Conservation (phyloP, 2,888 invertebrate species). For the Pseudeuparius sepicola region DNA sequence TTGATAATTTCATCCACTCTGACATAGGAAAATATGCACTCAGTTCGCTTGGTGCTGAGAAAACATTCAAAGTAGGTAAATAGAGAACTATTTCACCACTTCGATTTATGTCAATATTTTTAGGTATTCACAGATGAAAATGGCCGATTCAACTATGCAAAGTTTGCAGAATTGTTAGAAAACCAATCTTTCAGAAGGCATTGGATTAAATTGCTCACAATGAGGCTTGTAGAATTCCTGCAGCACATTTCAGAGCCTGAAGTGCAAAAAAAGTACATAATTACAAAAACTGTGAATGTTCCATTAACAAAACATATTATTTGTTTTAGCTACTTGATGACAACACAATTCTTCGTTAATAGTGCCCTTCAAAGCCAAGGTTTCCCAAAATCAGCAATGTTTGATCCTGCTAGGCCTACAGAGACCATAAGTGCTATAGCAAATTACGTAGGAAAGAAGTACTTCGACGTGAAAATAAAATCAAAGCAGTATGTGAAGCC, state of each 20-base stretch:
- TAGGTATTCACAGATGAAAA: slow-evolving; percentile 53
- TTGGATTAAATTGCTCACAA: slow-evolving; percentile 69
- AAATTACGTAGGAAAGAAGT: slow-evolving; percentile 59
- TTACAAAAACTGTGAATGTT: too few relatives aligned
- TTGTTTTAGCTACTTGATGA: too few relatives aligned
- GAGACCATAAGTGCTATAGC: slow-evolving; percentile 60
- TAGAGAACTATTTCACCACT: neutral
- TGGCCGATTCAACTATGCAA: slow-evolving; percentile 61
- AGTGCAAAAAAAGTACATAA: slow-evolving; percentile 57
- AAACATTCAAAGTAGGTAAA: slow-evolving; percentile 45
- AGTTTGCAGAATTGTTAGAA: slow-evolving; percentile 67
- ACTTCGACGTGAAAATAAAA: slow-evolving; percentile 60
- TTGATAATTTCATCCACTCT: slow-evolving; percentile 71
- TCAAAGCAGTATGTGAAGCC: slow-evolving; percentile 67
- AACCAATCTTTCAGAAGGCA: slow-evolving; percentile 69
- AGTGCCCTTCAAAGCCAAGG: slow-evolving; percentile 67
- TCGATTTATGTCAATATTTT: too few relatives aligned
- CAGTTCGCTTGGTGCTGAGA: slow-evolving; percentile 62
- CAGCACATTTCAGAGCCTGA: slow-evolving; percentile 66
- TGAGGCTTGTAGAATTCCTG: slow-evolving; percentile 63
- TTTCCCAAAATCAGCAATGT: slow-evolving; percentile 58
- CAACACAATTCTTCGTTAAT: slow-evolving; percentile 51
- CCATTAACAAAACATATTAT: too few relatives aligned
- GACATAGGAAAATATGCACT: slow-evolving; percentile 65
- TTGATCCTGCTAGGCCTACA: slow-evolving; percentile 57